These are phyloP conservation scores for Sarcophaga carnaria DNA, from an alignment of 2,888 invertebrate genomes.

Conservation along the genomic window DNA sequence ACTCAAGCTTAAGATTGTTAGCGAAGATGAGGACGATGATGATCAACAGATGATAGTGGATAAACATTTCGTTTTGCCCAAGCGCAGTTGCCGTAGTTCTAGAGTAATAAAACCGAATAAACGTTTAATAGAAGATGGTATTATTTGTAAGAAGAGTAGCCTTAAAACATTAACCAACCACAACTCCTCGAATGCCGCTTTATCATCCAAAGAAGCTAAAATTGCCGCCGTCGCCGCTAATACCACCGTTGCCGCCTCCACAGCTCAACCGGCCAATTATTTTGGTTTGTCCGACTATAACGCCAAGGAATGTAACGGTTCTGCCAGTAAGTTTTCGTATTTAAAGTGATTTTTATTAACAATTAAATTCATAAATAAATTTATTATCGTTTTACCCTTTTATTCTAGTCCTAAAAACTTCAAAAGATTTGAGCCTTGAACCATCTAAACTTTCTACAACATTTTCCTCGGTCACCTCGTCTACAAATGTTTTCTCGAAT, in stretches of 20 bases:
- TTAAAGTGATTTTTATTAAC: background rate
- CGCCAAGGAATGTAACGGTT: slow-evolving; percentile 55
- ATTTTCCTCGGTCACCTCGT: slow-evolving; percentile 34
- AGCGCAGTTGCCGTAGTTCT: slow-evolving; percentile 92
- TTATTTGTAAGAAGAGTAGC: slow-evolving; percentile 77
- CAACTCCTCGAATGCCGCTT: slow-evolving; percentile 3
- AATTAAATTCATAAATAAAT: background rate
- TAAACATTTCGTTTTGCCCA: slow-evolving; percentile 87
- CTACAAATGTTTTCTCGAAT: slow-evolving; percentile 62
- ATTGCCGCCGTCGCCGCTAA: background rate
- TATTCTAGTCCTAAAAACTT: slow-evolving; percentile 62
- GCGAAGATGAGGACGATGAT: slow-evolving; percentile 59
- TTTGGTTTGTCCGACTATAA: slow-evolving; percentile 74
- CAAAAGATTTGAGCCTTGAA: slow-evolving; percentile 62
- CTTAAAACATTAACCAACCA: slow-evolving; percentile 31
- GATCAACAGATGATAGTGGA: slow-evolving; percentile 76
- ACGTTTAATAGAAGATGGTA: slow-evolving; percentile 88
- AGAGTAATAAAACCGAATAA: slow-evolving; percentile 94
- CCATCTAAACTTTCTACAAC: slow-evolving; percentile 38
- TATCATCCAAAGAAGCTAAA: slow-evolving; percentile 49
- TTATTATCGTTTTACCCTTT: background rate
- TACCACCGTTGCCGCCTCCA: no score
- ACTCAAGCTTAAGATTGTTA: background rate
- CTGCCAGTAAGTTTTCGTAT: slow-evolving; percentile 46
- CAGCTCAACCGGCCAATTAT: slow-evolving; percentile 72